Percentiles rank a stretch among this genome's conserved stretches.
These are phyloP conservation scores for Busseola fusca DNA, from an alignment of 2,888 invertebrate species.

Conservation along the genomic window DNA sequence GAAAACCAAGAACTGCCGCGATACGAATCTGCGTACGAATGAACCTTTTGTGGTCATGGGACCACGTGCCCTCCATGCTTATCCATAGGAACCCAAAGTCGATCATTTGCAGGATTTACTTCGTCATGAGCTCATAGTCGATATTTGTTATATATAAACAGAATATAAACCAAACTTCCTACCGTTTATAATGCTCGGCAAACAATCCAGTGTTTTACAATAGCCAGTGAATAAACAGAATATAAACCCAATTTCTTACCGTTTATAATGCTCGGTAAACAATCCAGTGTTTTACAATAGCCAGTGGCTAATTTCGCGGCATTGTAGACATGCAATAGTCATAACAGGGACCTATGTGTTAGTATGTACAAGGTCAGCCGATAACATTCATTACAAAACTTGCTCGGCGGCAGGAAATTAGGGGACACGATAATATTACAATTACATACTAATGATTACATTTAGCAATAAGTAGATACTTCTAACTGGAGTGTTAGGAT, in stretches of 20 bases:
- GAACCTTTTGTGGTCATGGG: no score
- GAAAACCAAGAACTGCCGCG: background rate
- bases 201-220: conserved; percentile 8
- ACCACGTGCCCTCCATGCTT: no score
- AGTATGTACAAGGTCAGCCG: conserved; percentile 56
- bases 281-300: conserved; percentile 9
- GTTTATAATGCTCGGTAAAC: background rate
- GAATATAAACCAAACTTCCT: background rate
- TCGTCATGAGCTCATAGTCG: no score
- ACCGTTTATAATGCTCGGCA: background rate
- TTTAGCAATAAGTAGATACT: no score
- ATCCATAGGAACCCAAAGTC: background rate
- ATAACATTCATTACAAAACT: conserved; percentile 57
- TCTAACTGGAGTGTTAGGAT: no score
- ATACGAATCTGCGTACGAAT: background rate
- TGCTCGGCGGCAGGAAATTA: conserved; percentile 59
- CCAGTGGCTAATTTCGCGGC: conserved; percentile 20
- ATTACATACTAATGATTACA: conserved; percentile 38
- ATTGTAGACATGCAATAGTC: conserved; percentile 27
- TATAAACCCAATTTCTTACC: background rate
- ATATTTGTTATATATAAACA: conserved; percentile 10
- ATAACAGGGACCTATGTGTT: conserved; percentile 26
- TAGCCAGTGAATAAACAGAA: no score
- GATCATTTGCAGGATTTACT: no score
- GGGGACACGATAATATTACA: conserved; percentile 47